These are phyloP conservation scores for Trypoxylus dichotomus DNA, from an alignment of 1,140 invertebrate genomes.

Conservation along the genomic window DNA sequence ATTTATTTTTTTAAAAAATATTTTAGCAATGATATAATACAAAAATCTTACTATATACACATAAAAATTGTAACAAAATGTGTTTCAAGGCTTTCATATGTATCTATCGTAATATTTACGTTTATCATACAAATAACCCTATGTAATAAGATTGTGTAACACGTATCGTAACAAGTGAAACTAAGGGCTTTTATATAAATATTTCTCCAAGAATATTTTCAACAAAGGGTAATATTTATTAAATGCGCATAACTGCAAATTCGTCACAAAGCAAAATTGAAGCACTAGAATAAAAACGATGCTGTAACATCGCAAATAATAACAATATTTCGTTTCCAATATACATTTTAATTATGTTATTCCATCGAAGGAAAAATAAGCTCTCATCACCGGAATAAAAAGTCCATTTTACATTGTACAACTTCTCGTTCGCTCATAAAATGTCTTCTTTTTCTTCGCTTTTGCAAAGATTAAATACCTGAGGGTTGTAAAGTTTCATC, in stretches of 20 bases:
- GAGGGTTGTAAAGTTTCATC: too few species aligned
- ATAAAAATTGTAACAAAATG: slow-evolving; percentile 22
- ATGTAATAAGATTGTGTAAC: slow-evolving; percentile 18
- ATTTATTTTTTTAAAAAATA: slow-evolving; percentile 24
- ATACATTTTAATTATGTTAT: too few species aligned
- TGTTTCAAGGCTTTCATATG: slow-evolving; percentile 4
- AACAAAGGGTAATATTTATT: not conserved
- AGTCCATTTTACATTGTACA: not conserved
- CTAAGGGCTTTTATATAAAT: not conserved
- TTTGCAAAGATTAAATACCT: too few species aligned
- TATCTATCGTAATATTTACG: not conserved
- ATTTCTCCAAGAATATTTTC: not conserved
- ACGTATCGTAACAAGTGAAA: not conserved
- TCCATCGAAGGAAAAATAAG: too few species aligned
- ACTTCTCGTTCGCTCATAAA: not conserved
- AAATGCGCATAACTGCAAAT: not conserved
- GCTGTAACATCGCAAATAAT: too few species aligned
- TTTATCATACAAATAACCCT: not conserved
- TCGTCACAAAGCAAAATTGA: too few species aligned
- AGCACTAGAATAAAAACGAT: too few species aligned
- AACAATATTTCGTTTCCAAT: too few species aligned
- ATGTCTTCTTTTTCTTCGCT: too few species aligned
- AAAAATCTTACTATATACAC: slow-evolving; percentile 25
- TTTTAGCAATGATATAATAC: slow-evolving; percentile 20
- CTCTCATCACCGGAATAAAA: not conserved